Evolutionary conservation across 2,797 vertebrate species (phyloP), one percentile per base, ranked within the genome.

Genomic region (Chiloscyllium punctatum): DNA sequence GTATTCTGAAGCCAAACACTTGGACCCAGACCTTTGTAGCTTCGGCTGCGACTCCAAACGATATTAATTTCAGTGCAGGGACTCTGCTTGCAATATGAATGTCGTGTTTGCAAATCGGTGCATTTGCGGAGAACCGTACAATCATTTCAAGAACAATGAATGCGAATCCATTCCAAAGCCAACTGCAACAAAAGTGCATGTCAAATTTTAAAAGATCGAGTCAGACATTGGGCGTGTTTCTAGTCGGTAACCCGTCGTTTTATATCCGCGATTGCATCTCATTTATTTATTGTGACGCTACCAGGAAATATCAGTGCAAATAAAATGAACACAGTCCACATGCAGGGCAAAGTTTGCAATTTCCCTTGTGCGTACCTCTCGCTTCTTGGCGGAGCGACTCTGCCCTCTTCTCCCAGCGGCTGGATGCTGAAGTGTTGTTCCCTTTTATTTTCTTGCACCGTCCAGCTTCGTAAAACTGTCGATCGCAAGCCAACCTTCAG

Each of bases 261-360:
- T n/a, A 37, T 9, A 69, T 42, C 5, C 42, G 18, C n/a, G 68
- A 23, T 37, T 92, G 18, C 11, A 42, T 23, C 66, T n/a, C 33
- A 66, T 4, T 91, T 8, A 25, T 4, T 53, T 27, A 33, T 9
- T n/a, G 33, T n/a, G 57, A 15, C 37, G 57, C 33, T 23, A 4
- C 15, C 57, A 1, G 33, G 33, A 23, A 92, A 66, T 66, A 18
- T 66, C 57, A 16, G 57, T 68, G 88, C 57, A 66, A 21, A 69
- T 69, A 92, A 68, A 69, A 69, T 4, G 72, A 77, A 18, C 51
- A 62, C 30, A 66, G 33, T 68, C 3, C 37, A 42, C n/a, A 25
- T 42, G 90, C 21, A 4, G 90, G 69, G 66, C 90, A 92, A 92
- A 92, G 90, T 92, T 92, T 27, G 62, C 90, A 92, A 92, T 69